A percentile compares a stretch with the other conserved stretches of the same genome.
Conservation (phyloP, 2,888 invertebrate genomes). For the Hedychridium roseum region DNA sequence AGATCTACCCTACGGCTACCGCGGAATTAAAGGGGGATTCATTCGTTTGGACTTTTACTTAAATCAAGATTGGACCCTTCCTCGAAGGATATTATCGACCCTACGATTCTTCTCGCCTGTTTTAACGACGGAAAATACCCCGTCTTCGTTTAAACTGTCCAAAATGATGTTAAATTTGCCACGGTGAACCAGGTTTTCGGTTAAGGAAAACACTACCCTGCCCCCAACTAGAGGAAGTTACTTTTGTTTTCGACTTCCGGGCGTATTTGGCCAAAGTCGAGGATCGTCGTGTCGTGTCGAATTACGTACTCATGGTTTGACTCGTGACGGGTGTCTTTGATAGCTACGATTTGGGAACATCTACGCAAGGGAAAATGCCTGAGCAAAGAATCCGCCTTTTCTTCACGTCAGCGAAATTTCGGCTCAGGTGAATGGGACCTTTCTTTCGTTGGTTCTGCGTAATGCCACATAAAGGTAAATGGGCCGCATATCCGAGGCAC, state of each 20-base stretch:
- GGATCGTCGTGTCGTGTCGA: conserved; percentile 31
- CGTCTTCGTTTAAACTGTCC: background rate
- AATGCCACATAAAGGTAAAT: conserved; percentile 49
- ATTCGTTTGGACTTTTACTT: conserved; percentile 35
- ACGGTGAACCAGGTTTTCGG: no score
- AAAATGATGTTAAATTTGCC: background rate
- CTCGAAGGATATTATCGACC: conserved; percentile 22
- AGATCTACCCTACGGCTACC: conserved; percentile 24
- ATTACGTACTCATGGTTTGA: conserved; percentile 36
- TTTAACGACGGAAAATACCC: no score
- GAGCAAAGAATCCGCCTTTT: conserved; percentile 25
- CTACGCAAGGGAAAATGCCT: conserved; percentile 7
- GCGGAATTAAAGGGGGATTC: conserved; percentile 19
- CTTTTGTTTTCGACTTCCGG: background rate
- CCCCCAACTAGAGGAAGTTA: background rate
- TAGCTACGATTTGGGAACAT: conserved; percentile 22
- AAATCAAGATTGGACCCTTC: conserved; percentile 30
- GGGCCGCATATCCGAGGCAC: conserved; percentile 52
- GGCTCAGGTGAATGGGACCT: conserved; percentile 1
- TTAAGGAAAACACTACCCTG: no score
- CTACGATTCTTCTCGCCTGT: conserved; percentile 6
- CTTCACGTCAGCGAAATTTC: conserved; percentile 8
- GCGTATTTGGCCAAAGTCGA: no score
- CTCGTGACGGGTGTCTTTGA: conserved; percentile 25
- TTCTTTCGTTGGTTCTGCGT: conserved; percentile 25